Evolutionary conservation across 2,113 vertebrate genomes (phyloP).

Genomic region (Malurus cyaneus): DNA sequence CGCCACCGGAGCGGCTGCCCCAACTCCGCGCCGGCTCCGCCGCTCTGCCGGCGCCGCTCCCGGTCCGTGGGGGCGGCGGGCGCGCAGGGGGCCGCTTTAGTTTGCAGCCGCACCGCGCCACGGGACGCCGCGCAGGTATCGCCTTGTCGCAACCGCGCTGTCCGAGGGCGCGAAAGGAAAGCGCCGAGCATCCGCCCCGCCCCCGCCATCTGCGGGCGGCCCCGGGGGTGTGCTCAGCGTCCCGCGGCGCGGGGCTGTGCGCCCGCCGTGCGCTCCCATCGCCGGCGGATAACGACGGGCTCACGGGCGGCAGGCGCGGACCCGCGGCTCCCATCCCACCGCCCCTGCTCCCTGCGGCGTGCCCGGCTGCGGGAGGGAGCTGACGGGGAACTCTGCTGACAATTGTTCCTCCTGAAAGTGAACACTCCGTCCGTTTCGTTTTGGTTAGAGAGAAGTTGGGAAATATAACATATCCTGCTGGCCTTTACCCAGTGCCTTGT

Average conservation of each 20-base stretch:
- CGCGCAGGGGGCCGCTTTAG: neutral
- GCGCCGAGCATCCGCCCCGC: too few species aligned
- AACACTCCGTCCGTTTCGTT: rapidly evolving
- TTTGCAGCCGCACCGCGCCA: neutral
- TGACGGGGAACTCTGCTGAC: rapidly evolving
- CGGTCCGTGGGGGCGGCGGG: neutral
- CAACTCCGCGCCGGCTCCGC: neutral
- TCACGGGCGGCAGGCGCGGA: neutral
- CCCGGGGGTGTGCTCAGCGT: neutral
- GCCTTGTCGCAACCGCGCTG: neutral
- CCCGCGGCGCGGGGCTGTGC: rapidly evolving
- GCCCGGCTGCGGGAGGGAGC: too few species aligned
- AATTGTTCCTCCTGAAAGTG: neutral
- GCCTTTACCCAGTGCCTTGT: neutral
- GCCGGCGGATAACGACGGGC: rapidly evolving
- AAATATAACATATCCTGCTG: neutral
- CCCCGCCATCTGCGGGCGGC: neutral
- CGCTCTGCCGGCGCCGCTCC: too few species aligned
- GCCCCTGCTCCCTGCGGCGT: neutral
- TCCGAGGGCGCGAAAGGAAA: neutral
- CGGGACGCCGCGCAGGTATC: neutral
- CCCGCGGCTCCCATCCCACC: neutral
- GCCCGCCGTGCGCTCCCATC: rapidly evolving
- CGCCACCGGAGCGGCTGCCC: neutral
- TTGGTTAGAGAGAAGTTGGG: neutral